A percentile compares a stretch with the other conserved stretches of the same genome.
These are phyloP conservation scores for Ganaspis brasiliensis DNA, from an alignment of 2,888 invertebrate species.

Conservation along the genomic window DNA sequence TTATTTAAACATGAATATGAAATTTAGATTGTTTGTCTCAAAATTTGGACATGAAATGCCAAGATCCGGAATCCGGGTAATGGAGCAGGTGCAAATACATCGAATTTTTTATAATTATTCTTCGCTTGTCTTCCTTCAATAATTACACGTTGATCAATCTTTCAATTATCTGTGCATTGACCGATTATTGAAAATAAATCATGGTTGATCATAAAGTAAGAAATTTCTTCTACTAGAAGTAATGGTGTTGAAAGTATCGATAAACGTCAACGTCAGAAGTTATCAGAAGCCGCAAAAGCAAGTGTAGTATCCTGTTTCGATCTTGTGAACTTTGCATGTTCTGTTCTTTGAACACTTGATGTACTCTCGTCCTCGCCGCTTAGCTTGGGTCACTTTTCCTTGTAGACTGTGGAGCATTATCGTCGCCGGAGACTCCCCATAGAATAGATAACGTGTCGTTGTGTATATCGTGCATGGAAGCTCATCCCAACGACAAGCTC, in stretches of 20 bases:
- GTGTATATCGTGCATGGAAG: conserved; percentile 55
- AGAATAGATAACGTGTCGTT: conserved; percentile 43
- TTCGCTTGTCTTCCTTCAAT: too few relatives aligned
- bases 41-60: too few relatives aligned
- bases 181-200: too few relatives aligned
- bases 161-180: too few relatives aligned
- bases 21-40: too few relatives aligned
- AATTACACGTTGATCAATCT: too few relatives aligned
- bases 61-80: too few relatives aligned
- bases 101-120: too few relatives aligned
- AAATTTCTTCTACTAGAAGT: not conserved
- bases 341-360: conserved; percentile 50
- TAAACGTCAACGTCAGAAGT: not conserved
- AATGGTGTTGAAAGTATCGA: not conserved
- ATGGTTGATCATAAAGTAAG: too few relatives aligned
- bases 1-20: too few relatives aligned
- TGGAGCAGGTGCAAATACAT: too few relatives aligned
- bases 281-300: not conserved
- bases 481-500: conserved; percentile 56
- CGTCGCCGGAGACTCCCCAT: conserved; percentile 47
- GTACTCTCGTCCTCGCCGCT: conserved; percentile 45
- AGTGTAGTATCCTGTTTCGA: not conserved
- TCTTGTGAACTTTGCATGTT: conserved; percentile 55
- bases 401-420: conserved; percentile 58
- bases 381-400: conserved; percentile 54